Evolutionary conservation across 2,888 invertebrate genomes (phyloP), one percentile per base, ranked within the genome.

Genomic region (Dryadula phaetusa): DNA sequence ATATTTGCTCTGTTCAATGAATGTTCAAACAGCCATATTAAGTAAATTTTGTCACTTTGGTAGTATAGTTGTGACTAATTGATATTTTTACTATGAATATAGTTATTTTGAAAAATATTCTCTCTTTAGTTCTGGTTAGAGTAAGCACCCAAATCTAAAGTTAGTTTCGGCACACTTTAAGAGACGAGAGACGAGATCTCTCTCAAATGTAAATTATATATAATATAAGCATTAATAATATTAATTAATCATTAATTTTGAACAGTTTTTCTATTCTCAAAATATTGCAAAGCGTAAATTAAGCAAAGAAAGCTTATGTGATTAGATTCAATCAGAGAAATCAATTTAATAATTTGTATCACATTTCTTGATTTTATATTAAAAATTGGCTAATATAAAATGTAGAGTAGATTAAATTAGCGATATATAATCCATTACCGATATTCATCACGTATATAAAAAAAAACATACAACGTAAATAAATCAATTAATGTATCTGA

Each of bases 401-500:
- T 44, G 60, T 60, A 60, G 60, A 60, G 60, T 46, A 44, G 60
- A 60, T 18, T 60, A 60, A 60, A 60, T 60, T 44, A 60, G 60
- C 44, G 32, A 60, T 60, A 46, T 60, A 60, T 60, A 44, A 60
- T 46, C 60, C 60, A 44, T 46, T 44, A 44, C 32, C 16, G 44
- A 60, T 44, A 60, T 46, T 18, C 25, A 62, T 34, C 3, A 18
- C 16, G 25, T 14, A 47, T 40, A 40, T 34, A 25, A 25, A 62
- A 58, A 40, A 25, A 47, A 53, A 42, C 22, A 53, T 28, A 53
- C 25, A 34, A 32, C 32, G 14, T 54, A 54, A 54, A 64, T 25
- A 34, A 56, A 64, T 56, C 56, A 47, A 64, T 64, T 64, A 47
- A 22, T 25, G 37, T 46, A 64, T 46, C 25, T 46, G 64, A 64